Base-by-base conservation (phyloP, 2,888 invertebrate genomes). In the Pseudoips prasinana region DNA sequence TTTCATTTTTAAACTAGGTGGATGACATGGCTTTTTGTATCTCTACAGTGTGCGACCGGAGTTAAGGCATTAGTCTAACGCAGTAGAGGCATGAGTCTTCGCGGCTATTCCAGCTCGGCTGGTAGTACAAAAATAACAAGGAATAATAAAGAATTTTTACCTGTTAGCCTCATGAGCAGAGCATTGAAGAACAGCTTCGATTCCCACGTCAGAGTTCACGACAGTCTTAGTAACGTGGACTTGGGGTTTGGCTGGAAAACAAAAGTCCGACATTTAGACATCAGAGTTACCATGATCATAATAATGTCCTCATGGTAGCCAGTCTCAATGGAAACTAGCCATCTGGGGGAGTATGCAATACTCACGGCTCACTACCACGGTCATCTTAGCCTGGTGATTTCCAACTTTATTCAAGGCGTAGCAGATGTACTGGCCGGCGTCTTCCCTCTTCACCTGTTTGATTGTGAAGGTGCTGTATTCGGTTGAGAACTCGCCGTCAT, bases 361-460 rank as follows among this genome's bases (percentile, higher is more conserved):
- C 76, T 64, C 52, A 86, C 87, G 70, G 23, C 58, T 45, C 1
- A 87, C 73, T 7, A 30, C 40, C 1, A 83, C 58, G 0, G 25
- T 33, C 1, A 67, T 39, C 4, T 68, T 68, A 0, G 69, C 60
- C 27, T 73, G 70, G 3, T 65, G 55, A 7, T 40, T 43, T 0
- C 73, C 78, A 1, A 60, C 18, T 0, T 29, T 45, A 53, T 79
- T 86, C 48, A 83, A 44, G 0, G 72, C 85, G 24, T 84, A 85
- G 54, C 87, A 87, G 42, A 73, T 75, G 52, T 87, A 87, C 3
- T 44, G 60, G 0, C 87, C 87, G 1, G 80, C 56, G 8, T 78
- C 66, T 1, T 74, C 66, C 0, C 41, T 50, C 32, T 53, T 65
- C 0, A 83, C 63, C 9, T 68, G 69, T 29, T 53, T 64, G n/a